Conservation (phyloP, 2,113 vertebrate genomes). For the Aspiorhynchus laticeps region DNA sequence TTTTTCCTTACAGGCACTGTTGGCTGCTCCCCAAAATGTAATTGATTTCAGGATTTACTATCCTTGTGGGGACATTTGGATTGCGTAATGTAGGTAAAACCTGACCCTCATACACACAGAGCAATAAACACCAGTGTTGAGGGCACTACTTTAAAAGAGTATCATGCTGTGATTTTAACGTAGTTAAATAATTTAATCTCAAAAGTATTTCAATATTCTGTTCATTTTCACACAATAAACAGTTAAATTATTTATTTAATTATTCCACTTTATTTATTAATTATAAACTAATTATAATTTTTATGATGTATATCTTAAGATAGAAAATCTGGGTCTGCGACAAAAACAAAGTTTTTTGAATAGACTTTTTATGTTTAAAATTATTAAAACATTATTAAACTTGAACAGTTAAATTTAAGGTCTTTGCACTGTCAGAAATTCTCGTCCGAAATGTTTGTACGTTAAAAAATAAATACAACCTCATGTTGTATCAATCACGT, state of each 20-base stretch:
- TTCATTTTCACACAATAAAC: not conserved
- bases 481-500: too few relatives aligned
- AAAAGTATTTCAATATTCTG: not conserved
- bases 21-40: not conserved
- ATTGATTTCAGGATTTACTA: not conserved
- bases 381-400: too few relatives aligned
- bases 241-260: not conserved
- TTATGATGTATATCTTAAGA: not conserved
- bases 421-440: too few relatives aligned
- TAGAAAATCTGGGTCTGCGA: not conserved
- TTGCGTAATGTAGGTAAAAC: not conserved
- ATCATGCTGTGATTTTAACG: not conserved
- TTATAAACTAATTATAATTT: not conserved
- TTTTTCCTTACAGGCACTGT: not conserved
- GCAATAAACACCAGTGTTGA: not conserved
- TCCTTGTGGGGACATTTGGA: not conserved
- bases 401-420: too few relatives aligned
- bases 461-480: too few relatives aligned
- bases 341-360: not conserved
- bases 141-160: not conserved
- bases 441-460: too few relatives aligned
- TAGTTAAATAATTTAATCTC: not conserved
- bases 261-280: not conserved
- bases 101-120: not conserved
- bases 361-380: not conserved